These are phyloP conservation scores for Aspidoscelis tigris DNA, from an alignment of 2,113 vertebrate genomes.

Conservation along the genomic window DNA sequence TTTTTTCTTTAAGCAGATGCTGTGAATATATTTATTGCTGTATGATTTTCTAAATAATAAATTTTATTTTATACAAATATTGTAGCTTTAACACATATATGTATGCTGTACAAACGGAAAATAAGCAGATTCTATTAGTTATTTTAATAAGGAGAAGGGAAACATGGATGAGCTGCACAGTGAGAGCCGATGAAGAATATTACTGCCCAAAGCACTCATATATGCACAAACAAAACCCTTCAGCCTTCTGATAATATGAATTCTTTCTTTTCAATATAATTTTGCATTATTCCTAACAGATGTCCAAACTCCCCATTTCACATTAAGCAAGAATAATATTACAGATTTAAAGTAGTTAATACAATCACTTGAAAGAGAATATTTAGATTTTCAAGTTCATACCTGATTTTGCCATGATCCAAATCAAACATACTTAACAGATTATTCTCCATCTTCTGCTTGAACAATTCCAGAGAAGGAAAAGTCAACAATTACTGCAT, in stretches of 20 bases:
- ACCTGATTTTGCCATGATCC: no score
- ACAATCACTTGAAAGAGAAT: no score
- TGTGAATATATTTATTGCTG: slow-evolving; percentile 32
- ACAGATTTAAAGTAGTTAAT: no score
- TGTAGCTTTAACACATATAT: slow-evolving; percentile 20
- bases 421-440: no score
- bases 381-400: no score
- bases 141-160: neutral
- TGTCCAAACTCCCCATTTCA: neutral
- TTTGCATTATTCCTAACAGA: neutral
- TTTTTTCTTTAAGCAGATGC: slow-evolving; percentile 28
- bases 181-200: neutral
- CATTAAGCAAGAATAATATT: neutral
- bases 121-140: neutral
- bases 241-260: neutral
- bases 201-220: neutral
- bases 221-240: neutral
- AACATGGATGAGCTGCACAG: neutral
- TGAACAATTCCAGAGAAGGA: no score
- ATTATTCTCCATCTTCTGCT: no score
- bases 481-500: no score
- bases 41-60: slow-evolving; percentile 55
- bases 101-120: neutral
- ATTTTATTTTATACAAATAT: slow-evolving; percentile 50
- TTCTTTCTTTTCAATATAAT: neutral